Conservation (phyloP, 2,113 vertebrate species). For the Phrynosoma platyrhinos region DNA sequence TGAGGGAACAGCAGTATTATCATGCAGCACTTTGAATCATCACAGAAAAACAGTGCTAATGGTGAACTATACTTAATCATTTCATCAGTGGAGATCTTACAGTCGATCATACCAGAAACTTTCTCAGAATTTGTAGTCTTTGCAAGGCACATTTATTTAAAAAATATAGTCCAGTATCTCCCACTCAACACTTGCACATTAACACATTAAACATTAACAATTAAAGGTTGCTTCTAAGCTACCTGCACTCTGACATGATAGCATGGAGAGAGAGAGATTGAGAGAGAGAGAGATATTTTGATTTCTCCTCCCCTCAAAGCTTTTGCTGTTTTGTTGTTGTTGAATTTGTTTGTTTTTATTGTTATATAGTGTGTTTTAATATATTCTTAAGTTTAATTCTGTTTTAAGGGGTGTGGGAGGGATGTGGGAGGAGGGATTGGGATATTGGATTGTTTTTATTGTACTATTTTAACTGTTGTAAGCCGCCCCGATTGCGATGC, state of each 20-base stretch:
- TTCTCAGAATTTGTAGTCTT: slow-evolving; percentile 17
- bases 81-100: slow-evolving; percentile 42
- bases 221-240: background rate
- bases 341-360: too few relatives aligned
- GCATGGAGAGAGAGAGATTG: background rate
- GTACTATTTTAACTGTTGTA: too few relatives aligned
- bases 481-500: too few relatives aligned
- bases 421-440: too few relatives aligned
- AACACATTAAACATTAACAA: background rate
- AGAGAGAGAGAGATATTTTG: too few relatives aligned
- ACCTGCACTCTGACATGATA: background rate
- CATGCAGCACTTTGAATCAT: slow-evolving; percentile 63
- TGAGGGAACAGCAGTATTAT: slow-evolving; percentile 52
- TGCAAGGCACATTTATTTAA: slow-evolving; percentile 38
- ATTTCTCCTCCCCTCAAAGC: too few relatives aligned
- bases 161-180: background rate
- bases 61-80: slow-evolving; percentile 63
- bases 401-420: too few relatives aligned
- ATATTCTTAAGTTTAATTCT: too few relatives aligned
- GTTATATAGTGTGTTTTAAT: too few relatives aligned
- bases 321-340: too few relatives aligned
- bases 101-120: slow-evolving; percentile 43
- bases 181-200: background rate
- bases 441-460: too few relatives aligned
- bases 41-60: slow-evolving; percentile 59